These are phyloP conservation scores for Zoanthus sociatus DNA, from an alignment of 92 coral and sea anemone genomes.

Conservation along the genomic window DNA sequence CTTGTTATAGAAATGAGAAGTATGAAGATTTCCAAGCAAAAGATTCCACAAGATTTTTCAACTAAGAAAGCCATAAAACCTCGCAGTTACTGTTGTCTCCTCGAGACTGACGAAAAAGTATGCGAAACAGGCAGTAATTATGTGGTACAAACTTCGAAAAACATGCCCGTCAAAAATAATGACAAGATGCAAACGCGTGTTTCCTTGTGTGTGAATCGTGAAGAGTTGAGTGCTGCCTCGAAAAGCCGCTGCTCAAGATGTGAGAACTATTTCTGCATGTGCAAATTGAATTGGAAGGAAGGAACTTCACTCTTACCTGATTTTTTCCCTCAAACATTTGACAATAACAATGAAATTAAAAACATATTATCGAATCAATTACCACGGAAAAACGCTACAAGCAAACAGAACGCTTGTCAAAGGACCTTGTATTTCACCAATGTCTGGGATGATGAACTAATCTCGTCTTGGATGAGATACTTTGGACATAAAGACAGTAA, in stretches of 20 bases:
- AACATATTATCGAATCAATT: not conserved
- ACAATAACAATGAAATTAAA: not conserved
- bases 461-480: conserved; percentile 38
- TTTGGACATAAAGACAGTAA: conserved; percentile 36
- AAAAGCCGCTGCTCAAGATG: conserved; percentile 10
- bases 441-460: conserved; percentile 6
- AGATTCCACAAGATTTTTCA: not conserved
- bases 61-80: not conserved
- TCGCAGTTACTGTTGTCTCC: not conserved
- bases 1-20: not conserved
- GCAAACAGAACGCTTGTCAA: not conserved
- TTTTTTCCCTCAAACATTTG: conserved; percentile 31
- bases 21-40: not conserved
- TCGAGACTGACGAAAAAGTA: not conserved
- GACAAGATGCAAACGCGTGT: not conserved
- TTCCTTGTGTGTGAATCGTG: not conserved
- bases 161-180: not conserved
- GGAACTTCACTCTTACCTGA: conserved; percentile 30
- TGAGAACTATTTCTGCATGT: conserved; percentile 5
- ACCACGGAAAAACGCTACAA: not conserved
- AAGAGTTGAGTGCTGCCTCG: not conserved
- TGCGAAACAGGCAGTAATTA: not conserved
- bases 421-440: not conserved
- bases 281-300: conserved; percentile 31
- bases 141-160: not conserved